A percentile compares a stretch with the other conserved stretches of the same genome.
These are phyloP conservation scores for Uria lomvia DNA, from an alignment of 2,113 vertebrate genomes.

Conservation along the genomic window DNA sequence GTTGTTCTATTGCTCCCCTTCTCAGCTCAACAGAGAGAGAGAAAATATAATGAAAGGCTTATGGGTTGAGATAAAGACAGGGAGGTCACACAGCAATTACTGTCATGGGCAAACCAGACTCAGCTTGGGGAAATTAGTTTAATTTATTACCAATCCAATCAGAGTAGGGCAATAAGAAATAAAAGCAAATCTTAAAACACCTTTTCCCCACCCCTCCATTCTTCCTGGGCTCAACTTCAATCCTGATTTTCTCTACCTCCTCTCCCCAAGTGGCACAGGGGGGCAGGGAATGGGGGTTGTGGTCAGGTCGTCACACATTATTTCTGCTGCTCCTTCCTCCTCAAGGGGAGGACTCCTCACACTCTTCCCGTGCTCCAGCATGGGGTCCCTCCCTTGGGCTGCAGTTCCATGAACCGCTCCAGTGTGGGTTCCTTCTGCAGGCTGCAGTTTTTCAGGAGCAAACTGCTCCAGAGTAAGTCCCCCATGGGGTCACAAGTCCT, in stretches of 20 bases:
- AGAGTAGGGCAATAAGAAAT: neutral
- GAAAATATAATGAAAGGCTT: neutral
- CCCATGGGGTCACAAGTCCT: no score
- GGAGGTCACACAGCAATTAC: neutral
- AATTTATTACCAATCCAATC: neutral
- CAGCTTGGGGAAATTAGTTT: neutral
- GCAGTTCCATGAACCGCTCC: neutral
- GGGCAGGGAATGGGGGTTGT: no score
- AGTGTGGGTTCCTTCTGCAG: neutral
- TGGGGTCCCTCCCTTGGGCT: neutral
- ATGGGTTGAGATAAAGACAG: neutral
- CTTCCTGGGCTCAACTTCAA: neutral
- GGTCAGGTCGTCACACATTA: neutral
- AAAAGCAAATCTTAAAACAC: neutral
- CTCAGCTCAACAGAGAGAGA: neutral
- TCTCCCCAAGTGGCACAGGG: neutral
- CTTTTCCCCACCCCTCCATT: neutral
- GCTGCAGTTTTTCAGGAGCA: no score
- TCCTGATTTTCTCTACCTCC: neutral
- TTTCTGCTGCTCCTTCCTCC: neutral
- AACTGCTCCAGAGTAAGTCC: no score
- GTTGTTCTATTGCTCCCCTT: neutral
- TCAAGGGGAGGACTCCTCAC: neutral
- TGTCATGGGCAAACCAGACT: neutral
- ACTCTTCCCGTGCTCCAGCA: neutral